Evolutionary conservation across 2,113 vertebrate genomes (phyloP).

Genomic region (Mirza zaza): DNA sequence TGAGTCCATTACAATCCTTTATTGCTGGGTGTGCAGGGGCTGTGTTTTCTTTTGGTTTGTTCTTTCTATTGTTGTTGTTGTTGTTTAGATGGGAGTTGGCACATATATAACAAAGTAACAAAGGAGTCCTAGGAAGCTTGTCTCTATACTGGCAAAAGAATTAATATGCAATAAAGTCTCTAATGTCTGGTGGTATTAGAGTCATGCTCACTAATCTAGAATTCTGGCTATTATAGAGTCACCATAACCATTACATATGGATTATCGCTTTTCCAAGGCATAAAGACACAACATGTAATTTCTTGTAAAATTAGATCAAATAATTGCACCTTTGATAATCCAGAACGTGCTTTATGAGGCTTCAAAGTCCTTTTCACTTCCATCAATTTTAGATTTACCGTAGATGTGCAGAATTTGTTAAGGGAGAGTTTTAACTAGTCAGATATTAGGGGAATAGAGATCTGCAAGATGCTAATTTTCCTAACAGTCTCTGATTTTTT

Average conservation of each 20-base stretch:
- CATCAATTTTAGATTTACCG: not conserved
- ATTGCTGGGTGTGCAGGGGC: not conserved
- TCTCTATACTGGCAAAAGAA: not conserved
- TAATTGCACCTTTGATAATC: constrained; percentile 36
- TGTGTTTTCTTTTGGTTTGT: not conserved
- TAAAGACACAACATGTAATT: constrained; percentile 51
- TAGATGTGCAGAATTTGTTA: not conserved
- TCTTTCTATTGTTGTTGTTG: not conserved
- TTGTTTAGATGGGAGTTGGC: not conserved
- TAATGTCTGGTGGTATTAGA: not conserved
- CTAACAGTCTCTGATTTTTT: not conserved
- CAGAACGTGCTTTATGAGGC: constrained; percentile 35
- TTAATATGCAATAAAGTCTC: not conserved
- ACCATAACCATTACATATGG: constrained; percentile 17
- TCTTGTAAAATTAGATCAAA: constrained; percentile 55
- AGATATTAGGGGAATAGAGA: not conserved
- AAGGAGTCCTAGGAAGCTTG: not conserved
- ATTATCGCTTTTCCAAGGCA: constrained; percentile 42
- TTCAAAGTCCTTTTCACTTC: constrained; percentile 10
- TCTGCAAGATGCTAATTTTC: not conserved
- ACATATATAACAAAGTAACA: not conserved
- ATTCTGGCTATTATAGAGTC: constrained; percentile 17
- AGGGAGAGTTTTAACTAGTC: not conserved
- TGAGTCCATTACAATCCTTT: not conserved
- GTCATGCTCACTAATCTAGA: constrained; percentile 30